Percentiles rank a stretch among this genome's conserved stretches.
phyloP scores from a whole-genome alignment of 2,113 vertebrate genomes.

The Urocolius indicus region DNA sequence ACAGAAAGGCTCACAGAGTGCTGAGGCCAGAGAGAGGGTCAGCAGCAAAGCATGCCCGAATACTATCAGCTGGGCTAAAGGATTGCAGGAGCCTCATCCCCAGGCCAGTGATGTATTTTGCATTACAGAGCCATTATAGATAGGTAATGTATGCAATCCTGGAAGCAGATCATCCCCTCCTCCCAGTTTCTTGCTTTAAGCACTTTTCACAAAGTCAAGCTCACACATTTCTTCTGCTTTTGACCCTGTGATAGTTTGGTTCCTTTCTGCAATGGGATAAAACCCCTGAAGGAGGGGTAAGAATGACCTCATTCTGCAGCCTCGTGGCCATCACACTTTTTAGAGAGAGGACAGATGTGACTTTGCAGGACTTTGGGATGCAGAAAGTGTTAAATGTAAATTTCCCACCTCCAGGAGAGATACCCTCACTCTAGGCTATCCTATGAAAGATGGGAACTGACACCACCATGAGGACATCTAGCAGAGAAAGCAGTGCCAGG shows the following conservation, averaged over 20 bases:
- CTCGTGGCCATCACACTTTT: background rate
- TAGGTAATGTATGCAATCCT: background rate
- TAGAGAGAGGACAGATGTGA: background rate
- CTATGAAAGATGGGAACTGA: conserved; percentile 14
- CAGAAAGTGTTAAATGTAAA: background rate
- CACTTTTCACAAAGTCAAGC: background rate
- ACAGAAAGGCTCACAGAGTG: background rate
- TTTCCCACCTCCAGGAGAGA: background rate
- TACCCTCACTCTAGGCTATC: background rate
- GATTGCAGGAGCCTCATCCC: background rate
- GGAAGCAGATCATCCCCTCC: background rate
- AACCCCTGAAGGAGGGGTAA: background rate
- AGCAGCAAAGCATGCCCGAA: background rate
- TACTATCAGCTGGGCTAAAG: background rate
- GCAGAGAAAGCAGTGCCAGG: background rate
- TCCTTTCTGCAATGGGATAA: background rate
- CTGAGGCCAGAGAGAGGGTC: background rate
- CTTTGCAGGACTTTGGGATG: fast-evolving
- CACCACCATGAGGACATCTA: conserved; percentile 41
- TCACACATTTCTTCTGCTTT: background rate
- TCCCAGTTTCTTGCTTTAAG: background rate
- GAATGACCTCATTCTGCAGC: background rate
- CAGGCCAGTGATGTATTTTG: fast-evolving
- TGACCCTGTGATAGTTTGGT: background rate
- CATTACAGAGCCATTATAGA: background rate